phyloP scores from a whole-genome alignment of 2,888 invertebrate genomes.

The Itoplectis maculator region DNA sequence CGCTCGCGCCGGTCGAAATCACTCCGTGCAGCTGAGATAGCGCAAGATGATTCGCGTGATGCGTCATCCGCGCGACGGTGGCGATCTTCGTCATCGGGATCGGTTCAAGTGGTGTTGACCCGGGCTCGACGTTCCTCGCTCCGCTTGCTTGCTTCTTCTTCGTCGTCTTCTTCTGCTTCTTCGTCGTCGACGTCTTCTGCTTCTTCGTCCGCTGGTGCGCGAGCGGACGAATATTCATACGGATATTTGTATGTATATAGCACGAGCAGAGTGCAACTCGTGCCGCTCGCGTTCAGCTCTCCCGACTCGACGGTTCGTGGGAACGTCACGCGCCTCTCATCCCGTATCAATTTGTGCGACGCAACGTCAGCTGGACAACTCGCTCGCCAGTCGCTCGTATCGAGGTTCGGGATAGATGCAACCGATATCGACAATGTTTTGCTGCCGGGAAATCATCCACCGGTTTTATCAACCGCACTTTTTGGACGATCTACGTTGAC shows the following conservation, averaged over 20 bases:
- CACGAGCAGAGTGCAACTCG: neutral
- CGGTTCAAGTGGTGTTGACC: slow-evolving; percentile 84
- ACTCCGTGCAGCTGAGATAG: slow-evolving; percentile 52
- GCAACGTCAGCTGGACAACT: neutral
- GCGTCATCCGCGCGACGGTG: slow-evolving; percentile 77
- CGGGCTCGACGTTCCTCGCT: slow-evolving; percentile 59
- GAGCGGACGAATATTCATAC: no score
- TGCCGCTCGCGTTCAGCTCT: slow-evolving; percentile 26
- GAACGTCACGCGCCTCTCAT: slow-evolving; percentile 74
- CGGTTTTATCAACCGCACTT: neutral
- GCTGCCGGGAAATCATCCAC: neutral
- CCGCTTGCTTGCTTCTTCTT: slow-evolving; percentile 28
- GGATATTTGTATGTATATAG: slow-evolving; percentile 17
- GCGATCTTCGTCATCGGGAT: slow-evolving; percentile 80
- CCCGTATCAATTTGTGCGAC: slow-evolving; percentile 64
- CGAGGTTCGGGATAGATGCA: neutral
- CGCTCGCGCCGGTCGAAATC: slow-evolving; percentile 51
- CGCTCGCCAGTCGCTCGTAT: neutral
- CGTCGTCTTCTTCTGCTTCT: no score
- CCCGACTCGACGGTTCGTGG: slow-evolving; percentile 76
- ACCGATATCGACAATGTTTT: neutral
- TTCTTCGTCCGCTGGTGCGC: slow-evolving; percentile 31
- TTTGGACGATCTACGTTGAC: no score
- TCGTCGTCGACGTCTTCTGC: no score
- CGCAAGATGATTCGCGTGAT: slow-evolving; percentile 81